phyloP scores from a whole-genome alignment of 2,113 vertebrate species.

The Artemisiospiza belli region DNA sequence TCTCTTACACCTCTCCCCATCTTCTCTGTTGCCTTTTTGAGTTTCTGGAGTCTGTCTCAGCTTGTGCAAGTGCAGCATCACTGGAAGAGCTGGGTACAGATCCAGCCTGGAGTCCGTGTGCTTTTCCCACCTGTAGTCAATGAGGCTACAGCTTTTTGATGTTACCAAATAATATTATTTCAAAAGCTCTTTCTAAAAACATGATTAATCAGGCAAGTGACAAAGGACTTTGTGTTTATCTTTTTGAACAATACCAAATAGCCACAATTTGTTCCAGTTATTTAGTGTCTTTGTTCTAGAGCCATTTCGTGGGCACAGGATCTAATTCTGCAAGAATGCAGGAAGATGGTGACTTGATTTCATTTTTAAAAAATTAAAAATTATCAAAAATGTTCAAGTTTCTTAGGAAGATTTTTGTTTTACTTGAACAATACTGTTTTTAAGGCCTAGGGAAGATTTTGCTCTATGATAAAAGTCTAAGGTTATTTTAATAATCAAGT shows the following conservation, averaged over 20 bases:
- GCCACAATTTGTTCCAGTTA: conserved; percentile 20
- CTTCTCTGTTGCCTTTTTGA: neutral
- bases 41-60: neutral
- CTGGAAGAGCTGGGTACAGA: fast-evolving
- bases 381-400: neutral
- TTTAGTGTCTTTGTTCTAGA: conserved; percentile 27
- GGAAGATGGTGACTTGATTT: neutral
- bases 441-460: neutral
- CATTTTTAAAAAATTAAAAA: neutral
- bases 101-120: neutral
- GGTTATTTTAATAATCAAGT: neutral
- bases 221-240: conserved; percentile 46
- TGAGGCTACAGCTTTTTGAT: neutral
- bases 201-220: neutral
- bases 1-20: fast-evolving
- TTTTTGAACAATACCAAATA: conserved; percentile 20
- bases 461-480: neutral
- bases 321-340: neutral
- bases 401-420: neutral
- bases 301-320: neutral
- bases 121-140: neutral
- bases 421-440: neutral
- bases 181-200: conserved; percentile 20
- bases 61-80: neutral
- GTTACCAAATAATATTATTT: neutral